Evolutionary conservation across 2,888 invertebrate species (phyloP).

Genomic region (Rhagonycha lutea): DNA sequence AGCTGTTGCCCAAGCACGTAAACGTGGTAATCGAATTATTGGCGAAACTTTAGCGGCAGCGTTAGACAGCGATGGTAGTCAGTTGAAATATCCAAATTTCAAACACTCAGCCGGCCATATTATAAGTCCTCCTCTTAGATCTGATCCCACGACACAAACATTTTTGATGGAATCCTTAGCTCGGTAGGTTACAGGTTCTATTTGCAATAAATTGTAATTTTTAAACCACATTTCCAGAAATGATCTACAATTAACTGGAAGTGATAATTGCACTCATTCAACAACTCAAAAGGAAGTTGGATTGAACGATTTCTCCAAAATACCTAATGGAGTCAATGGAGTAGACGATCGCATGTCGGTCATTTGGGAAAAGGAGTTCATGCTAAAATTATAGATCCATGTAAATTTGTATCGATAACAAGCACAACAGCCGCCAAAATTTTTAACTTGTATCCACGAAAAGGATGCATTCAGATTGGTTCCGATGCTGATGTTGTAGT

Average conservation of each 20-base stretch:
- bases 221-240: slow-evolving; percentile 63
- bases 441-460: slow-evolving; percentile 91
- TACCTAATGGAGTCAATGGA: slow-evolving; percentile 93
- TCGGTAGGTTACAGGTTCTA: slow-evolving; percentile 63
- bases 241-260: slow-evolving; percentile 83
- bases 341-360: slow-evolving; percentile 93
- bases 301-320: slow-evolving; percentile 81
- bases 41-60: slow-evolving; percentile 88
- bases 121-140: slow-evolving; percentile 85
- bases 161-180: slow-evolving; percentile 80
- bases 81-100: slow-evolving; percentile 82
- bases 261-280: slow-evolving; percentile 92
- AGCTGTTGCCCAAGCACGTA: slow-evolving; percentile 67
- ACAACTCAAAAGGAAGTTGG: slow-evolving; percentile 85
- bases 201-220: background rate
- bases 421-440: slow-evolving; percentile 91
- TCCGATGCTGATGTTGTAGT: slow-evolving; percentile 93
- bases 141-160: slow-evolving; percentile 79
- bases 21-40: slow-evolving; percentile 68
- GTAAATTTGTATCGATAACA: slow-evolving; percentile 90
- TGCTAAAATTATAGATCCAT: slow-evolving; percentile 83
- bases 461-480: slow-evolving; percentile 85
- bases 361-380: slow-evolving; percentile 90
- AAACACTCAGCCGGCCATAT: slow-evolving; percentile 91
- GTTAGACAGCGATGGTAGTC: slow-evolving; percentile 70